A percentile compares a stretch with the other conserved stretches of the same genome.
phyloP scores from a whole-genome alignment of 2,888 invertebrate species.

The Bugulina stolonifera region DNA sequence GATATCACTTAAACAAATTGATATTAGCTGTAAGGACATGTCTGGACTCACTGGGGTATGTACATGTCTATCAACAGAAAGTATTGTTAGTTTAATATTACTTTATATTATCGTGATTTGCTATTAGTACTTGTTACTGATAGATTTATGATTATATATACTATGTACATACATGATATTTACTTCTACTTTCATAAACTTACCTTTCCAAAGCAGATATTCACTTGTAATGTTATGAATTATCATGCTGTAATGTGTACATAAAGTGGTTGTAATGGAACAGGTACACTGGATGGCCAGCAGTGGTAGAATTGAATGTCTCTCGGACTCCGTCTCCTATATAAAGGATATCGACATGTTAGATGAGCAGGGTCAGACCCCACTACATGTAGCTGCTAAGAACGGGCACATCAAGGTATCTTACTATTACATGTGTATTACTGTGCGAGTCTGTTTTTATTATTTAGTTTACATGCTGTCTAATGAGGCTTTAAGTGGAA shows the following conservation, averaged over 20 bases:
- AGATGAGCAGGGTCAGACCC: slow-evolving; percentile 49
- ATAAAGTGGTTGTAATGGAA: not conserved
- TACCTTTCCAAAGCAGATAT: too few relatives aligned
- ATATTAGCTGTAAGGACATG: slow-evolving; percentile 5
- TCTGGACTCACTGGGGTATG: slow-evolving; percentile 25
- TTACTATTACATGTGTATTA: too few relatives aligned
- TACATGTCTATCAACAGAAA: too few relatives aligned
- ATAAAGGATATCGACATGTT: slow-evolving; percentile 8
- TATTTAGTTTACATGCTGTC: too few relatives aligned
- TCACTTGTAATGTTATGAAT: slow-evolving; percentile 7
- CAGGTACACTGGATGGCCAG: slow-evolving; percentile 17
- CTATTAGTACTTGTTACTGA: too few relatives aligned
- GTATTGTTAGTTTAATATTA: too few relatives aligned
- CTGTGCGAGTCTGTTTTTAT: too few relatives aligned
- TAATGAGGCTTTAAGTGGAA: too few relatives aligned
- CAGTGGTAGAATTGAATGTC: slow-evolving; percentile 15
- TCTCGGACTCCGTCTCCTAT: slow-evolving; percentile 4
- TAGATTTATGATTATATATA: too few relatives aligned
- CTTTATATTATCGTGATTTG: too few relatives aligned
- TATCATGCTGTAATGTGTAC: not conserved
- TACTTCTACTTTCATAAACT: too few relatives aligned
- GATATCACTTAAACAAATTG: slow-evolving; percentile 37
- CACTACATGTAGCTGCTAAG: slow-evolving; percentile 50
- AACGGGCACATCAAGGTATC: slow-evolving; percentile 40
- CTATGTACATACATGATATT: too few relatives aligned